Percentiles rank a stretch among this genome's conserved stretches.
phyloP scores from a whole-genome alignment of 2,888 invertebrate species.

The Athrips mouffetella region DNA sequence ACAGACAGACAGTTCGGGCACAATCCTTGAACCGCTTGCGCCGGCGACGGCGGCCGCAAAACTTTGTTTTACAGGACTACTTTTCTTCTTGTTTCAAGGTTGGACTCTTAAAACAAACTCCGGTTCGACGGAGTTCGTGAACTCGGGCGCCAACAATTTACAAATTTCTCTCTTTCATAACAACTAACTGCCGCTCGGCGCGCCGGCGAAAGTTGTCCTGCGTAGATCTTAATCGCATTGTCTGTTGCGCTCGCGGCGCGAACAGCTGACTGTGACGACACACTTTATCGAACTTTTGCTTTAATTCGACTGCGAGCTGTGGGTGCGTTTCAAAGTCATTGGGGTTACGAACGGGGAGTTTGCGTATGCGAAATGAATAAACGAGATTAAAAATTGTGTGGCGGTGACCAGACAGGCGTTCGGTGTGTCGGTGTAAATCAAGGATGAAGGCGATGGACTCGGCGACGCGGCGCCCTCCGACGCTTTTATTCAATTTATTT shows the following conservation, averaged over 20 bases:
- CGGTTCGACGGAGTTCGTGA: constrained; percentile 79
- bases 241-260: constrained; percentile 75
- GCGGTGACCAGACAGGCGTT: constrained; percentile 5
- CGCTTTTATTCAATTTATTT: constrained; percentile 74
- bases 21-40: constrained; percentile 80
- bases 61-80: constrained; percentile 81
- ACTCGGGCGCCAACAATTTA: constrained; percentile 80
- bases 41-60: constrained; percentile 79
- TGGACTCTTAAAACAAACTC: constrained; percentile 80
- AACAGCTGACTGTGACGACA: constrained; percentile 75
- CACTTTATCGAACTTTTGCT: constrained; percentile 62
- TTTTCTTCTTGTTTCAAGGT: constrained; percentile 81
- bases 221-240: constrained; percentile 80
- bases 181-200: constrained; percentile 79
- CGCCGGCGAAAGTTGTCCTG: constrained; percentile 79
- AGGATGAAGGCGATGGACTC: constrained; percentile 4
- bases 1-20: constrained; percentile 79
- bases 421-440: constrained; percentile 11
- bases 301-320: constrained; percentile 40
- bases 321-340: constrained; percentile 8
- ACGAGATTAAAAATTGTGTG: constrained; percentile 14
- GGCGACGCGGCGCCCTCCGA: constrained; percentile 50
- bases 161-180: constrained; percentile 80
- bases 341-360: constrained; percentile 5
- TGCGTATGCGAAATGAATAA: constrained; percentile 17